A percentile compares a stretch with the other conserved stretches of the same genome.
phyloP scores from a whole-genome alignment of 2,113 vertebrate species.

The Ciconia boyciana region DNA sequence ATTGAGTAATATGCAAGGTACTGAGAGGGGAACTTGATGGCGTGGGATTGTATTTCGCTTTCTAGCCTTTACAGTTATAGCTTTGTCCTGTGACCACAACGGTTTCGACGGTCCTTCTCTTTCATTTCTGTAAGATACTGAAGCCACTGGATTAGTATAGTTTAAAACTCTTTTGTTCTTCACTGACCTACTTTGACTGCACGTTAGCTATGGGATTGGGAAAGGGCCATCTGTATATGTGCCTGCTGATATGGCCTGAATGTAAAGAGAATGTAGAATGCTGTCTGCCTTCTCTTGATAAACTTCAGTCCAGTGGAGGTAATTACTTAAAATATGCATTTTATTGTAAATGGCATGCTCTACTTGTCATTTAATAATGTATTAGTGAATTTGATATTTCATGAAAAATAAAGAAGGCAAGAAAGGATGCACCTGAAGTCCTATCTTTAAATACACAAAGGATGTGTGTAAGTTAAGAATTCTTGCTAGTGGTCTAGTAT shows the following conservation, averaged over 20 bases:
- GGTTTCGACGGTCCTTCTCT: not conserved
- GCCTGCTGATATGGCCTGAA: not conserved
- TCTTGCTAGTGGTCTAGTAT: not conserved
- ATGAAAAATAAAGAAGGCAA: not conserved
- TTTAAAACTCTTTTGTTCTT: slow-evolving; percentile 20
- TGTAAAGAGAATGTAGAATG: not conserved
- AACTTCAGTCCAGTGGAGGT: not conserved
- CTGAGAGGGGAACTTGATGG: not conserved
- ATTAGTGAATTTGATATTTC: not conserved
- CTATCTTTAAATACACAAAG: not conserved
- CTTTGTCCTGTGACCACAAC: not conserved
- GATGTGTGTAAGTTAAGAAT: not conserved
- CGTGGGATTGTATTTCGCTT: not conserved
- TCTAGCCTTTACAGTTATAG: not conserved
- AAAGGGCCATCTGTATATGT: not conserved
- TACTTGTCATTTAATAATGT: not conserved
- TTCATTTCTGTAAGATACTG: not conserved
- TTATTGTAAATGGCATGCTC: not conserved
- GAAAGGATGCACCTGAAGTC: not conserved
- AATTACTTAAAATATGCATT: not conserved
- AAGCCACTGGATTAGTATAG: not conserved
- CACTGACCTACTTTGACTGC: not conserved
- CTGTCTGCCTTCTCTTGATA: not conserved
- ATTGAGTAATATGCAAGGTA: not conserved
- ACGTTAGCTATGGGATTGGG: not conserved